Conservation (phyloP, 2,888 invertebrate genomes). For the Lepeophtheirus nordmannii region DNA sequence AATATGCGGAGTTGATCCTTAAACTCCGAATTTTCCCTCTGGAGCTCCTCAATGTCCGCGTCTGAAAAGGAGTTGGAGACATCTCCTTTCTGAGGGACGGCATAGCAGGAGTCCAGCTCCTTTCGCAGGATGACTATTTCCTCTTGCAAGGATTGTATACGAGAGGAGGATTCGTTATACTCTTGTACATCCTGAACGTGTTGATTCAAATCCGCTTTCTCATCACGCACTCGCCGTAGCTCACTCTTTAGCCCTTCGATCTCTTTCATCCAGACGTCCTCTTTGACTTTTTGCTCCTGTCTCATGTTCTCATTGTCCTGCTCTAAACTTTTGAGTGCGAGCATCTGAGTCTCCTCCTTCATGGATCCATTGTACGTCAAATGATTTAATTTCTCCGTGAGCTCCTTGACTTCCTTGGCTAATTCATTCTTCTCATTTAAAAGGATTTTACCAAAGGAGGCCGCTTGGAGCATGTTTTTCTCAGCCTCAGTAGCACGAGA, state of each 20-base stretch:
- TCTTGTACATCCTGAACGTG: no score
- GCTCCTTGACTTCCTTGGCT: neutral
- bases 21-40: neutral
- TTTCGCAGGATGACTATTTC: neutral
- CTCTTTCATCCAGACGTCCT: neutral
- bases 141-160: neutral
- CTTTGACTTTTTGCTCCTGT: neutral
- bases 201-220: no score
- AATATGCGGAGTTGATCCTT: neutral
- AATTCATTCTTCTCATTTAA: neutral
- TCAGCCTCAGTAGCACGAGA: slow-evolving; percentile 9
- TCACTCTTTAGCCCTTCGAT: neutral
- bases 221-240: neutral
- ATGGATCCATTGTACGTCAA: neutral
- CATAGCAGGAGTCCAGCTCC: neutral
- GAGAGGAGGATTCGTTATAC: neutral
- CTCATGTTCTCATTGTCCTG: neutral
- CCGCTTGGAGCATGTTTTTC: slow-evolving; percentile 13
- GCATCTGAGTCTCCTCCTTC: neutral
- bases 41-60: neutral
- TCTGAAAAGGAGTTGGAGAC: neutral
- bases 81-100: neutral
- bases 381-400: neutral
- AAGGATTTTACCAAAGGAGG: slow-evolving; percentile 5
- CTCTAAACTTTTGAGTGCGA: neutral